These are phyloP conservation scores for Diploptera punctata DNA, from an alignment of 2,888 invertebrate species.

Conservation along the genomic window DNA sequence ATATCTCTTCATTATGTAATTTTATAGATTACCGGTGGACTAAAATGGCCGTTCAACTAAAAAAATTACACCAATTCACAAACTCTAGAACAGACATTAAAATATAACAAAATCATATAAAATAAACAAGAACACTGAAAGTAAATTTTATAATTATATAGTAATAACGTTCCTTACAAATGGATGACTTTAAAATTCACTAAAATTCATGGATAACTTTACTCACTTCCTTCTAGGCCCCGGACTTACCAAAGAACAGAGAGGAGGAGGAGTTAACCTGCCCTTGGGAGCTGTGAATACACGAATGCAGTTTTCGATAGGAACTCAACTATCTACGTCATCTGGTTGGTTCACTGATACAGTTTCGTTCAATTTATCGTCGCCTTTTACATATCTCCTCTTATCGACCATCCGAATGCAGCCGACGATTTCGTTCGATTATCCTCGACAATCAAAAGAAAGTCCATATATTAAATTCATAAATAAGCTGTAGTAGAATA, in stretches of 20 bases:
- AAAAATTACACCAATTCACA: neutral
- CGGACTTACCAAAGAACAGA: constrained; percentile 77
- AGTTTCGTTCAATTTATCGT: constrained; percentile 49
- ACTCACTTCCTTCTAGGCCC: constrained; percentile 47
- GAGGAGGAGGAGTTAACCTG: constrained; percentile 53
- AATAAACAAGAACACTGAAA: neutral
- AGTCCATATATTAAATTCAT: neutral
- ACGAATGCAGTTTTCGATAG: neutral
- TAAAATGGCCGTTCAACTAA: constrained; percentile 38
- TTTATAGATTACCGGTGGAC: constrained; percentile 37
- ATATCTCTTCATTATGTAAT: too few relatives aligned
- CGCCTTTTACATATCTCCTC: constrained; percentile 47
- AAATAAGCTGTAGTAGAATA: neutral
- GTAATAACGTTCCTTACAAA: neutral
- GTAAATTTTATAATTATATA: neutral
- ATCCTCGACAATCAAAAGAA: neutral
- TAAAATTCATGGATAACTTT: constrained; percentile 31
- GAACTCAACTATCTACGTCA: neutral
- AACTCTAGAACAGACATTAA: neutral
- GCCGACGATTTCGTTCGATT: constrained; percentile 46
- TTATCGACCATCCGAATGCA: constrained; percentile 56
- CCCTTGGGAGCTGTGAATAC: constrained; percentile 22
- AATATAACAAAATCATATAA: neutral
- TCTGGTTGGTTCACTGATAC: constrained; percentile 28
- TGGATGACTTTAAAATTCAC: constrained; percentile 12